phyloP scores from a whole-genome alignment of 23 tunicate genomes.

The Halocynthia roretzi region DNA sequence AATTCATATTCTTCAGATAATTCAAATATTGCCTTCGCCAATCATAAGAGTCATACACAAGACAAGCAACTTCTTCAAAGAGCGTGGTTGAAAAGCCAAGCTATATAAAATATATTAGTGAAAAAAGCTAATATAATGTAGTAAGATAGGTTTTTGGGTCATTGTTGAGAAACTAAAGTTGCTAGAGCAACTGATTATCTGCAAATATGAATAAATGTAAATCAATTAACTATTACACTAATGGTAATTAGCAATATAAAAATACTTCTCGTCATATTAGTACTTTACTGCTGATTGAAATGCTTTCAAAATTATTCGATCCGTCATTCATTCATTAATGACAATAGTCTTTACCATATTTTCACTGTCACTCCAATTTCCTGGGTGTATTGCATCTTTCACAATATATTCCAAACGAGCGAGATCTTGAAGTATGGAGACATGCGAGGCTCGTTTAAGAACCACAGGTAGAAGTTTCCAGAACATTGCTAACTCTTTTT shows the following conservation, averaged over 20 bases:
- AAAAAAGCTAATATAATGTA: too few relatives aligned
- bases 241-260: too few relatives aligned
- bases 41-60: slow-evolving; percentile 68
- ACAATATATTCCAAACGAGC: slow-evolving; percentile 39
- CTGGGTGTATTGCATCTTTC: slow-evolving; percentile 37
- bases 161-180: too few relatives aligned
- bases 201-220: too few relatives aligned
- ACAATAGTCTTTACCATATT: slow-evolving; percentile 44
- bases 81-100: slow-evolving; percentile 55
- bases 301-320: too few relatives aligned
- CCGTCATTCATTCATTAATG: too few relatives aligned
- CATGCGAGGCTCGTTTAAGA: slow-evolving; percentile 43
- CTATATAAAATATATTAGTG: slow-evolving; percentile 4
- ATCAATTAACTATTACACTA: too few relatives aligned
- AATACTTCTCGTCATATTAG: too few relatives aligned
- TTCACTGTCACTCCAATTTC: slow-evolving; percentile 64
- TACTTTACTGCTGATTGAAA: too few relatives aligned
- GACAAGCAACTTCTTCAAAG: slow-evolving; percentile 72
- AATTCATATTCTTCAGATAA: slow-evolving; percentile 55
- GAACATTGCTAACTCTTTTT: slow-evolving; percentile 55
- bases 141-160: too few relatives aligned
- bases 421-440: slow-evolving; percentile 60
- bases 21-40: slow-evolving; percentile 71
- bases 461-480: slow-evolving; percentile 83
- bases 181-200: too few relatives aligned